Evolutionary conservation across 2,797 vertebrate species (phyloP).

Genomic region (Premnoplex brunnescens): DNA sequence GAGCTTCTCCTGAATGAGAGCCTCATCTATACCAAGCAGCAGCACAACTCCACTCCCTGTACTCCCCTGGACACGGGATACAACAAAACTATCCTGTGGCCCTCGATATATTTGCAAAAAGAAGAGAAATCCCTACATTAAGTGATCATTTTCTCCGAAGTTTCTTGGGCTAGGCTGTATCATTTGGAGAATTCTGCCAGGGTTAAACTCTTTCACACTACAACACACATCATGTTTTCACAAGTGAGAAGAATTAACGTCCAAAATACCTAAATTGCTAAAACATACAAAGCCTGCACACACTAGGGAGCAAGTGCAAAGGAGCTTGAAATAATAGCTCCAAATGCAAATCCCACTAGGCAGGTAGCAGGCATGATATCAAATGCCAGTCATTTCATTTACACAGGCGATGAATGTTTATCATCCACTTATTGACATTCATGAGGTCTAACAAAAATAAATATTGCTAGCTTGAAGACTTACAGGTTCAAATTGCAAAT

Average conservation of each 20-base stretch:
- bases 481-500: slow-evolving; percentile 13
- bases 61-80: not conserved
- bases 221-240: slow-evolving; percentile 8
- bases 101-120: not conserved
- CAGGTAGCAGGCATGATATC: not conserved
- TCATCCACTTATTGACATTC: slow-evolving; percentile 14
- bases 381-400: slow-evolving; percentile 26
- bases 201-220: not conserved
- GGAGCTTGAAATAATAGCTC: not conserved
- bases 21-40: not conserved
- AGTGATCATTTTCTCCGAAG: not conserved
- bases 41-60: not conserved
- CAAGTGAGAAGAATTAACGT: slow-evolving; percentile 64
- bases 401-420: not conserved
- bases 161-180: not conserved
- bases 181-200: not conserved
- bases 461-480: not conserved
- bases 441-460: slow-evolving; percentile 37
- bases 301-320: not conserved
- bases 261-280: not conserved
- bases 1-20: not conserved
- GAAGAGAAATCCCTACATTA: not conserved
- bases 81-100: not conserved
- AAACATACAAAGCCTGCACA: not conserved
- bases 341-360: slow-evolving; percentile 7